Conservation (phyloP, 2,888 invertebrate genomes). For the Leptopilina myrica region DNA sequence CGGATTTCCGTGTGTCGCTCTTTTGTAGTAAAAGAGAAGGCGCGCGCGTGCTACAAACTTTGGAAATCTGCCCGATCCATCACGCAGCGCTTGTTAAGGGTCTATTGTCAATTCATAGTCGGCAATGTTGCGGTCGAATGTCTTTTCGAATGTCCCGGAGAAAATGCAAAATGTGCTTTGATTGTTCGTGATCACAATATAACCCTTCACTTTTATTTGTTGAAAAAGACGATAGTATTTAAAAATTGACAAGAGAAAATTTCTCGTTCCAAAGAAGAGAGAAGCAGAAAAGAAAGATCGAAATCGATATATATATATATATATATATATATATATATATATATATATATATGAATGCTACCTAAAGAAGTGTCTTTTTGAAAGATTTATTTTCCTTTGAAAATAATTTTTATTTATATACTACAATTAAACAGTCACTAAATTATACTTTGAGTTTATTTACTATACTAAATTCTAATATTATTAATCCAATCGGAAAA, state of each 20-base stretch:
- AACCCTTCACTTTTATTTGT: slow-evolving; percentile 22
- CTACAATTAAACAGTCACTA: too few species aligned
- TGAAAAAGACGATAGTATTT: slow-evolving; percentile 41
- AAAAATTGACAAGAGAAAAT: slow-evolving; percentile 5
- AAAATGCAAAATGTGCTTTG: slow-evolving; percentile 13
- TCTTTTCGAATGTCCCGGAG: slow-evolving; percentile 37
- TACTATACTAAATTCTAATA: too few species aligned
- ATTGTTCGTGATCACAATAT: not conserved
- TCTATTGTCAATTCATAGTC: slow-evolving; percentile 59
- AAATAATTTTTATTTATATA: too few species aligned
- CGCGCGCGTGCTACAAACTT: slow-evolving; percentile 58
- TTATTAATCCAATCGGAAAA: too few species aligned
- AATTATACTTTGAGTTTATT: too few species aligned
- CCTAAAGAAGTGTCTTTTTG: not conserved
- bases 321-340: not conserved
- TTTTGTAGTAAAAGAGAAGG: slow-evolving; percentile 43
- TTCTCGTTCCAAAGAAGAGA: not conserved
- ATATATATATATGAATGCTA: not conserved
- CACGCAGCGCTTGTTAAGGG: slow-evolving; percentile 64
- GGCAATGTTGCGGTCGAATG: slow-evolving; percentile 41
- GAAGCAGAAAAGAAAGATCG: not conserved
- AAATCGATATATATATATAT: not conserved
- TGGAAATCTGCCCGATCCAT: slow-evolving; percentile 63
- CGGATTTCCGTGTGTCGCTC: slow-evolving; percentile 46
- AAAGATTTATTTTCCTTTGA: not conserved